Conservation (phyloP, 2,113 vertebrate genomes). For the Embiotoca jacksoni region DNA sequence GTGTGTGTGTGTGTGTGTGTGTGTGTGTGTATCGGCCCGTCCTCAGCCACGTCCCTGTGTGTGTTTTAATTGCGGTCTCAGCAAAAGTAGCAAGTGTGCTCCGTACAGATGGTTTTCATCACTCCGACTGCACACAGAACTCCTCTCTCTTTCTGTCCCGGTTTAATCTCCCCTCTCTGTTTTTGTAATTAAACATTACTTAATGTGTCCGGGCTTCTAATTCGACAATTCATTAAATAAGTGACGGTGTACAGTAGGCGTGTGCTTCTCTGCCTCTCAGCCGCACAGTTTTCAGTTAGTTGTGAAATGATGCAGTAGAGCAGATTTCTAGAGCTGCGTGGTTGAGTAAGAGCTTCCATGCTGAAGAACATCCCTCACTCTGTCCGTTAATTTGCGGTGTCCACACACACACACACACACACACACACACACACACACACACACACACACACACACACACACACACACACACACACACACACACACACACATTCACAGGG, state of each 20-base stretch:
- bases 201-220: constrained; percentile 63
- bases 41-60: constrained; percentile 62
- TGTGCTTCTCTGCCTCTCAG: constrained; percentile 26
- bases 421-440: constrained; percentile 39
- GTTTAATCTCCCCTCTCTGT: constrained; percentile 65
- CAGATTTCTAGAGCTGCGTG: constrained; percentile 35
- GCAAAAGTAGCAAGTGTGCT: constrained; percentile 84
- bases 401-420: constrained; percentile 8
- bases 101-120: constrained; percentile 86
- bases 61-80: constrained; percentile 83
- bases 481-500: constrained; percentile 69
- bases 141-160: constrained; percentile 54
- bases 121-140: constrained; percentile 69
- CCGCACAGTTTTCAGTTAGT: constrained; percentile 22
- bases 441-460: constrained; percentile 29
- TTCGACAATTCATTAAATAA: constrained; percentile 68
- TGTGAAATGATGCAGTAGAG: constrained; percentile 58
- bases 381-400: constrained; percentile 75
- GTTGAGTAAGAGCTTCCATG: constrained; percentile 73
- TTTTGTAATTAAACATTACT: constrained; percentile 72
- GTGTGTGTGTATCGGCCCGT: constrained; percentile 41
- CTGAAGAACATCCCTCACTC: constrained; percentile 52
- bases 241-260: constrained; percentile 27
- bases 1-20: constrained; percentile 34
- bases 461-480: constrained; percentile 27